These are phyloP conservation scores for Chrysolophus pictus DNA, from an alignment of 2,797 vertebrate species.

Conservation along the genomic window DNA sequence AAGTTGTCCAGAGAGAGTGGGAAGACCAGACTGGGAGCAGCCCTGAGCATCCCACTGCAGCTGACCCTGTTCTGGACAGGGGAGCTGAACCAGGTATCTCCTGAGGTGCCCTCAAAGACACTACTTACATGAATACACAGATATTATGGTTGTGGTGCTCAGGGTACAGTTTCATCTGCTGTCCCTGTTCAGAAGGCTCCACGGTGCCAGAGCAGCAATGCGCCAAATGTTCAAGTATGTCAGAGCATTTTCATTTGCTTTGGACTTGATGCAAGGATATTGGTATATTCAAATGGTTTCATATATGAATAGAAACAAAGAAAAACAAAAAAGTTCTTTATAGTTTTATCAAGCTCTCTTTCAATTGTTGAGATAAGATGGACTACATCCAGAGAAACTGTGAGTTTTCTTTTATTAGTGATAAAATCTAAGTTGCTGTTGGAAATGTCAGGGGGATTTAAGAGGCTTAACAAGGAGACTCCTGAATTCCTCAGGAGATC, in stretches of 20 bases:
- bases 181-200: neutral
- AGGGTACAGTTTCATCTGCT: neutral
- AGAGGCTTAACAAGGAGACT: constrained; percentile 27
- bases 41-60: neutral
- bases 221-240: neutral
- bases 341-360: constrained; percentile 16
- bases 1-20: neutral
- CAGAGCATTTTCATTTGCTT: neutral
- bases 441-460: constrained; percentile 40
- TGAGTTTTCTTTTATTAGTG: constrained; percentile 22
- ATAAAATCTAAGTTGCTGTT: constrained; percentile 57
- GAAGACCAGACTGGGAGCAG: neutral
- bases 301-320: neutral
- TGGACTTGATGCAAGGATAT: neutral
- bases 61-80: neutral
- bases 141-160: neutral
- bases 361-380: constrained; percentile 25
- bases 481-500: constrained; percentile 8
- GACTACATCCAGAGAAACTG: constrained; percentile 20
- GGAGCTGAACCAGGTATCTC: neutral
- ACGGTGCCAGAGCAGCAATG: neutral
- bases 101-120: neutral
- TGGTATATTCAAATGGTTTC: neutral
- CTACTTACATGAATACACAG: no score
- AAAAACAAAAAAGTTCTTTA: neutral